Evolutionary conservation across 2,113 vertebrate species (phyloP).

Genomic region (Odontesthes bonariensis): DNA sequence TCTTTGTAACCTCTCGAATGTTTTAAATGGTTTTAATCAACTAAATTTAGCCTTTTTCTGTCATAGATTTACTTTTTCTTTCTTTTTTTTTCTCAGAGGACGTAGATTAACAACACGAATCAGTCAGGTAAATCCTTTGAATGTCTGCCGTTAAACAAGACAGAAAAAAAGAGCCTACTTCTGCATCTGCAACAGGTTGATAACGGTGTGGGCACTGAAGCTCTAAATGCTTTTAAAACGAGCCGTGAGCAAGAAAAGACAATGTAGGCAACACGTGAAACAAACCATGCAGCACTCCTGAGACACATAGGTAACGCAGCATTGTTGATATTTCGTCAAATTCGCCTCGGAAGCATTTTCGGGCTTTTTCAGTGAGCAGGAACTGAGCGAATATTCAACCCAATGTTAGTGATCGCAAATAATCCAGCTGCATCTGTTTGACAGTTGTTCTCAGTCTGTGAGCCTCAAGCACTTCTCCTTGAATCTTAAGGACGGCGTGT

Average conservation of each 20-base stretch:
- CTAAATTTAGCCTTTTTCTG: background rate
- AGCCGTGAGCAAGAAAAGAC: background rate
- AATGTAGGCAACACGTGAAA: background rate
- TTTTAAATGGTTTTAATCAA: background rate
- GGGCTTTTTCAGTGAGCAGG: too few relatives aligned
- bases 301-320: background rate
- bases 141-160: background rate
- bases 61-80: background rate
- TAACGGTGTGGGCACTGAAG: background rate
- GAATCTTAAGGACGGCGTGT: background rate
- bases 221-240: conserved; percentile 10
- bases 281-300: too few relatives aligned
- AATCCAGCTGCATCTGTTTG: background rate
- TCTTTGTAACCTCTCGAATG: background rate
- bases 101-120: background rate
- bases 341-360: too few relatives aligned
- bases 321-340: too few relatives aligned
- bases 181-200: conserved; percentile 30
- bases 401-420: too few relatives aligned
- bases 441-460: background rate
- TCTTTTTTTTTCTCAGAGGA: background rate
- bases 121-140: background rate
- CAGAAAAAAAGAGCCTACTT: background rate
- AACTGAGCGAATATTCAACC: too few relatives aligned
- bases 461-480: background rate